Conservation (phyloP, 2,888 invertebrate species). For the Melitaea athalia region DNA sequence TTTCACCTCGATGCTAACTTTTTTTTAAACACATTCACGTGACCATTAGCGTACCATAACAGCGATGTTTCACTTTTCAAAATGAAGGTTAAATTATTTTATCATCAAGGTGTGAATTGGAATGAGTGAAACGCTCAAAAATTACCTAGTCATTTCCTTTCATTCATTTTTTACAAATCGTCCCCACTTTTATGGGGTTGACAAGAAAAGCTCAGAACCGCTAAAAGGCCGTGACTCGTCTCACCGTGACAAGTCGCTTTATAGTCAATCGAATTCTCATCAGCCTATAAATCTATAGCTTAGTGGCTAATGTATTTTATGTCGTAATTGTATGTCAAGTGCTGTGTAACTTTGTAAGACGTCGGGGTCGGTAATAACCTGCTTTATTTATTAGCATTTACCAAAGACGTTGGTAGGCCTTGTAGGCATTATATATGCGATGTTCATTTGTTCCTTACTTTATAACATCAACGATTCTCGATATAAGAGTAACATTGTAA, state of each 20-base stretch:
- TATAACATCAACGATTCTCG: not conserved
- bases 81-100: not conserved
- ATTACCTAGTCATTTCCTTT: constrained; percentile 3
- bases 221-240: constrained; percentile 2
- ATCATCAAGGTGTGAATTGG: constrained; percentile 3
- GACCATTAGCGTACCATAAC: too few species aligned
- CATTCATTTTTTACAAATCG: constrained; percentile 8
- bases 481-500: not conserved
- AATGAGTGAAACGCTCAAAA: not conserved
- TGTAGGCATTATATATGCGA: constrained; percentile 6
- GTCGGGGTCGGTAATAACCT: constrained; percentile 20
- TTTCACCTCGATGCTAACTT: not conserved
- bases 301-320: constrained; percentile 35
- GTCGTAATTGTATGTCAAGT: constrained; percentile 42
- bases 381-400: constrained; percentile 19
- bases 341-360: constrained; percentile 25
- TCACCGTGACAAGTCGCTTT: constrained; percentile 27
- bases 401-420: not conserved
- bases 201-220: constrained; percentile 4
- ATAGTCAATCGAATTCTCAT: constrained; percentile 34
- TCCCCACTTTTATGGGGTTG: not conserved
- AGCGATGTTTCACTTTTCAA: not conserved
- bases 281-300: constrained; percentile 35
- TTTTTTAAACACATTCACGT: too few species aligned
- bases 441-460: constrained; percentile 1